Evolutionary conservation across 2,797 vertebrate species (phyloP).

Genomic region (Centroberyx gerrardi): DNA sequence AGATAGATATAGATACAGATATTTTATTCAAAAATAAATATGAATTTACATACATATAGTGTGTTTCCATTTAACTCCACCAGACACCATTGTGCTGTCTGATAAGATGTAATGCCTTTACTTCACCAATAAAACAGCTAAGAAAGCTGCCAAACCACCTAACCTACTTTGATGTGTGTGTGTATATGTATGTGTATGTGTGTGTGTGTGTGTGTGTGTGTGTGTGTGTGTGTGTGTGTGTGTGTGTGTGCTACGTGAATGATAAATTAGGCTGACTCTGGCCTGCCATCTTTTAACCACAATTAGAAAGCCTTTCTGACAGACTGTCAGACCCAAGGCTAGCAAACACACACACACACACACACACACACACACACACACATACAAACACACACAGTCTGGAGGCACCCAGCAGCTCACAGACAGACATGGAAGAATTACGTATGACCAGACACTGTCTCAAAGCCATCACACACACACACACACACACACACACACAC

Average conservation of each 20-base stretch:
- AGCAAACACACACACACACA: constrained; percentile 38
- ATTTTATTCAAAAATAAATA: constrained; percentile 35
- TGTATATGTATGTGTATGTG: neutral
- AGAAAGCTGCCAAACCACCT: constrained; percentile 54
- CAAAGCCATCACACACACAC: constrained; percentile 45
- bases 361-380: constrained; percentile 18
- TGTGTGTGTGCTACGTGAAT: constrained; percentile 61
- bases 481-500: constrained; percentile 30
- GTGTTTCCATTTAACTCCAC: constrained; percentile 42
- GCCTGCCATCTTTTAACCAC: constrained; percentile 83
- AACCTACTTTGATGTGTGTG: constrained; percentile 43
- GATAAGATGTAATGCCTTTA: constrained; percentile 32
- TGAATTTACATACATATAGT: constrained; percentile 60
- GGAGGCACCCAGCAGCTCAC: constrained; percentile 58
- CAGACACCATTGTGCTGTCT: constrained; percentile 50
- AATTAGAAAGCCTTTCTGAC: constrained; percentile 82
- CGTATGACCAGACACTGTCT: constrained; percentile 55
- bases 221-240: constrained; percentile 22
- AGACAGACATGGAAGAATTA: constrained; percentile 56
- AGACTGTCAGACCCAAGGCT: constrained; percentile 76
- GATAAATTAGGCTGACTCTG: constrained; percentile 74
- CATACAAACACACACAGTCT: constrained; percentile 14
- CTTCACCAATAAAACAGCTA: constrained; percentile 13
- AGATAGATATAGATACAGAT: neutral
- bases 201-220: neutral